These are phyloP conservation scores for Xestobium rufovillosum DNA, from an alignment of 2,888 invertebrate species.

Conservation along the genomic window DNA sequence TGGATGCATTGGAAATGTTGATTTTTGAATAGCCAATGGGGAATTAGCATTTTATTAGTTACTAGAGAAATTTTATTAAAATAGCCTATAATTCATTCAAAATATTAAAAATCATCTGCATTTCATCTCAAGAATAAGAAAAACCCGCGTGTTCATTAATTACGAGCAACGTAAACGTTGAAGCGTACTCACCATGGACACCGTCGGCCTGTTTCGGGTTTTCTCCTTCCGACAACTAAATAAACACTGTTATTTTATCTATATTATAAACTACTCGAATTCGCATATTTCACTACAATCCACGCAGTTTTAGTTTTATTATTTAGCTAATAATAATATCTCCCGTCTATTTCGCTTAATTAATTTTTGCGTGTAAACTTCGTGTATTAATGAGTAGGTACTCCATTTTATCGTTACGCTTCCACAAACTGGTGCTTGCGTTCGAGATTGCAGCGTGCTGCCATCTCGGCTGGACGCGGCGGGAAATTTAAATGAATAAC, in stretches of 20 bases:
- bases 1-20: slow-evolving; percentile 43
- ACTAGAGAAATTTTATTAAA: slow-evolving; percentile 11
- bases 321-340: slow-evolving; percentile 18
- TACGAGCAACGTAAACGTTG: slow-evolving; percentile 29
- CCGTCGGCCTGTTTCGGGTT: slow-evolving; percentile 36
- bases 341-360: slow-evolving; percentile 31
- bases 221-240: slow-evolving; percentile 27
- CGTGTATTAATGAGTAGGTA: slow-evolving; percentile 40
- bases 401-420: slow-evolving; percentile 46
- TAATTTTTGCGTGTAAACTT: slow-evolving; percentile 42
- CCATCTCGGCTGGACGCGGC: background rate
- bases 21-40: slow-evolving; percentile 42
- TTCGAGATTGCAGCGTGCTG: slow-evolving; percentile 25
- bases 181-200: slow-evolving; percentile 43
- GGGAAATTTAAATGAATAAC: slow-evolving; percentile 2
- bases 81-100: slow-evolving; percentile 14
- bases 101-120: slow-evolving; percentile 4
- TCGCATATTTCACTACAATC: slow-evolving; percentile 23
- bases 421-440: slow-evolving; percentile 35
- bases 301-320: slow-evolving; percentile 23
- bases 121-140: no score
- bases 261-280: slow-evolving; percentile 16
- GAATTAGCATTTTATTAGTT: slow-evolving; percentile 26
- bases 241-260: slow-evolving; percentile 21
- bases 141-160: slow-evolving; percentile 6